These are phyloP conservation scores for Diaperis boleti DNA, from an alignment of 2,888 invertebrate genomes.

Conservation along the genomic window DNA sequence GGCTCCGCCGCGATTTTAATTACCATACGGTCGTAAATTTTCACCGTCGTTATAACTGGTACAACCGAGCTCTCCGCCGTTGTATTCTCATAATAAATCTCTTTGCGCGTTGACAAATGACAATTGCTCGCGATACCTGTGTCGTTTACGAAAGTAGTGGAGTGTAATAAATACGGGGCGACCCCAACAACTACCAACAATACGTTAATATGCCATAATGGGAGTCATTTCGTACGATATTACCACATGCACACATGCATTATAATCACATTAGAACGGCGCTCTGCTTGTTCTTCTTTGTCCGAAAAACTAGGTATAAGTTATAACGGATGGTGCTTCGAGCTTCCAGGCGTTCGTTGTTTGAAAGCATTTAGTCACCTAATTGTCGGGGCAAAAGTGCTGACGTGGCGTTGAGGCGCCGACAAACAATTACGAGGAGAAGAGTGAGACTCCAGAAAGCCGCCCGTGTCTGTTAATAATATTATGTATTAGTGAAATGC, in stretches of 20 bases:
- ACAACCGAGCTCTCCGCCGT: conserved; percentile 17
- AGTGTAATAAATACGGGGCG: conserved; percentile 56
- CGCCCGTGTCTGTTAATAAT: conserved; percentile 52
- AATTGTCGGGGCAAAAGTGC: conserved; percentile 64
- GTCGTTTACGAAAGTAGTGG: conserved; percentile 49
- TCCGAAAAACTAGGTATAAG: conserved; percentile 38
- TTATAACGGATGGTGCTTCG: conserved; percentile 40
- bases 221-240: conserved; percentile 56
- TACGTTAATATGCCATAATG: conserved; percentile 56
- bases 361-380: conserved; percentile 66
- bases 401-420: conserved; percentile 64
- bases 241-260: conserved; percentile 55
- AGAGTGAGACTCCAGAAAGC: conserved; percentile 49
- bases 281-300: conserved; percentile 30
- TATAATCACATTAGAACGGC: conserved; percentile 55
- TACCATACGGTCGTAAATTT: not conserved
- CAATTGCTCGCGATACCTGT: conserved; percentile 51
- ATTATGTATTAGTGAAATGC: conserved; percentile 48
- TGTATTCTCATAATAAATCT: conserved; percentile 58
- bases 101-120: conserved; percentile 55
- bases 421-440: conserved; percentile 62
- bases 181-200: conserved; percentile 56
- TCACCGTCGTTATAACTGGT: conserved; percentile 26
- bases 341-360: conserved; percentile 42
- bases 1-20: too few species aligned